These are phyloP conservation scores for Anolis sagrei DNA, from an alignment of 2,113 vertebrate genomes.

Conservation along the genomic window DNA sequence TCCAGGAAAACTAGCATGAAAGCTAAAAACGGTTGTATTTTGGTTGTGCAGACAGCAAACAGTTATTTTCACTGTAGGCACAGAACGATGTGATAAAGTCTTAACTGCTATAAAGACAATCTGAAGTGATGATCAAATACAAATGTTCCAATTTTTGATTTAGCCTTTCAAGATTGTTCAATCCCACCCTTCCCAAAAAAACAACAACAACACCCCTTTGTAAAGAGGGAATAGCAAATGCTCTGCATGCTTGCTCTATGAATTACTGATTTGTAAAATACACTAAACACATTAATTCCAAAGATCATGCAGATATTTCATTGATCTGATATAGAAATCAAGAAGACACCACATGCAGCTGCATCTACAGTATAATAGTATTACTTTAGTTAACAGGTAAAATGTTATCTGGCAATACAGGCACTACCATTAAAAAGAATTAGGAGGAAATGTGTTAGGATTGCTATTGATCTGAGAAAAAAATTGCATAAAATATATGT, in stretches of 20 bases:
- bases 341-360: not conserved
- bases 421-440: not conserved
- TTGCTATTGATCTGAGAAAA: not conserved
- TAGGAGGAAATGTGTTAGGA: not conserved
- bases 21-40: not conserved
- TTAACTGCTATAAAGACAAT: not conserved
- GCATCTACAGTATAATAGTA: not conserved
- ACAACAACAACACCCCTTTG: not conserved
- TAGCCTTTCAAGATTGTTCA: not conserved
- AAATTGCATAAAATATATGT: not conserved
- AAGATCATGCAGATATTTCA: not conserved
- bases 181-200: not conserved
- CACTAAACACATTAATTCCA: constrained; percentile 17
- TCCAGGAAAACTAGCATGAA: not conserved
- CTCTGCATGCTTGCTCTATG: not conserved
- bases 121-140: not conserved
- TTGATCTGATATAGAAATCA: constrained; percentile 5
- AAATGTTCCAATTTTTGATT: not conserved
- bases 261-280: not conserved
- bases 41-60: not conserved
- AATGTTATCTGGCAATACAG: not conserved
- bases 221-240: not conserved
- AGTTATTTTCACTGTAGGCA: not conserved
- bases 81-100: not conserved
- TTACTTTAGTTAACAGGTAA: not conserved